Evolutionary conservation across 1,140 invertebrate genomes (phyloP).

Genomic region (Trichonephila clavipes): DNA sequence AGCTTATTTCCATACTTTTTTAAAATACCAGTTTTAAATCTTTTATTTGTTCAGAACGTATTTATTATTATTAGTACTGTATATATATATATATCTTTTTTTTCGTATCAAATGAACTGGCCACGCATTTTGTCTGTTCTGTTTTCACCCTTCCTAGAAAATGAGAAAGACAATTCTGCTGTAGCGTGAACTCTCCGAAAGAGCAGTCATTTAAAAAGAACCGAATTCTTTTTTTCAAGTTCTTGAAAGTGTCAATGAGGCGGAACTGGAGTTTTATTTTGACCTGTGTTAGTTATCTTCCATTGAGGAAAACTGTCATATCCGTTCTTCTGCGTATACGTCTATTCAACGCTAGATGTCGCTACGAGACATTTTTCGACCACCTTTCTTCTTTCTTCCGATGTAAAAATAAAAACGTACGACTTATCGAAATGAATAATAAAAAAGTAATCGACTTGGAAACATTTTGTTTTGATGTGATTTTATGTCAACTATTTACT

Average conservation of each 20-base stretch:
- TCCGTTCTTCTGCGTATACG: background rate
- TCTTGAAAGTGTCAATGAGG: constrained; percentile 44
- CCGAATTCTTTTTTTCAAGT: background rate
- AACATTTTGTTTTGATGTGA: background rate
- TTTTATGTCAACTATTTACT: constrained; percentile 7
- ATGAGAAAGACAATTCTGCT: background rate
- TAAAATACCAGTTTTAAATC: too few relatives aligned
- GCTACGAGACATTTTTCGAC: background rate
- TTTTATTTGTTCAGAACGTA: too few relatives aligned
- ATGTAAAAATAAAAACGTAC: background rate
- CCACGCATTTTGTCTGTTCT: background rate
- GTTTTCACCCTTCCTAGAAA: background rate
- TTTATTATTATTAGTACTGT: too few relatives aligned
- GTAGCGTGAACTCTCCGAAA: background rate
- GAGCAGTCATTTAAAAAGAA: constrained; percentile 2
- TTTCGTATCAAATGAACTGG: too few relatives aligned
- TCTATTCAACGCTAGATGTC: constrained; percentile 45
- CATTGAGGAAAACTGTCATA: background rate
- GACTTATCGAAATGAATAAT: background rate
- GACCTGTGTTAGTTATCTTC: background rate
- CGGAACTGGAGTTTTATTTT: constrained; percentile 5
- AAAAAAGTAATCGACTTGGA: constrained; percentile 1
- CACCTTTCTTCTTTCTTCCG: background rate
- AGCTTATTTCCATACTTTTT: too few relatives aligned
- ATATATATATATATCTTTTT: too few relatives aligned